Evolutionary conservation across 2,888 invertebrate species (phyloP), one percentile per base, ranked within the genome.

Genomic region (Drosophila subsilvestris): DNA sequence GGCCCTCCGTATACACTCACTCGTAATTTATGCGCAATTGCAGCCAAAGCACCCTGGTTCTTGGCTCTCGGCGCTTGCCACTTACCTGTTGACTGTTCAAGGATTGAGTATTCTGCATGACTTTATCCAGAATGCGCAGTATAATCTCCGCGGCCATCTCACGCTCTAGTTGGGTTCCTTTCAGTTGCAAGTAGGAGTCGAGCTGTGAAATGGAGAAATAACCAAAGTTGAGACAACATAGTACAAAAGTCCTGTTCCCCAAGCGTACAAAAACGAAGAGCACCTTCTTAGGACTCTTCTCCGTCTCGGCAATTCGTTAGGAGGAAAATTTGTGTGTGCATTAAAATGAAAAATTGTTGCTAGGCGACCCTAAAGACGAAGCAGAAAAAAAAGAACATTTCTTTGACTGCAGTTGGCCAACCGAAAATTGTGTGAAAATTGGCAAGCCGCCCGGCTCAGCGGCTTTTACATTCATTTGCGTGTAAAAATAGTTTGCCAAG

Each of bases 81-180:
- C 93, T 91, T 90, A 96, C 96, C 94, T 95, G 94, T 91, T 95
- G 95, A 92, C 95, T 95, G 69, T 96, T 93, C 79, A 96, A 94
- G 12, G 96, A 95, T 82, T 94, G 93, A 37, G 94, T 94, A 79
- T 94, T 94, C 83, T 93, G 94, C 77, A 96, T 92, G 54, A 97
- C 93, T 78, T 94, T 93, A 90, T 95, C 95, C 45, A 95, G 93
- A 75, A 96, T 95, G 65, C 94, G 93, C 85, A 94, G 93, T 77
- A 94, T 92, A 49, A 93, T 92, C 80, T 93, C 93, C 43, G 94
- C 93, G 12, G 94, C 93, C 86, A 93, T 92, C 80, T 93, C 91
- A 72, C 93, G 90, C 83, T 94, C 94, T 43, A 91, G 78, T 75
- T 91, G 91, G 71, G 90, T 91, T 69, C 92, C 92, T 79, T 90